Percentiles rank a stretch among this genome's conserved stretches.
Conservation (phyloP, 1,140 invertebrate species). For the Megathymus violae region DNA sequence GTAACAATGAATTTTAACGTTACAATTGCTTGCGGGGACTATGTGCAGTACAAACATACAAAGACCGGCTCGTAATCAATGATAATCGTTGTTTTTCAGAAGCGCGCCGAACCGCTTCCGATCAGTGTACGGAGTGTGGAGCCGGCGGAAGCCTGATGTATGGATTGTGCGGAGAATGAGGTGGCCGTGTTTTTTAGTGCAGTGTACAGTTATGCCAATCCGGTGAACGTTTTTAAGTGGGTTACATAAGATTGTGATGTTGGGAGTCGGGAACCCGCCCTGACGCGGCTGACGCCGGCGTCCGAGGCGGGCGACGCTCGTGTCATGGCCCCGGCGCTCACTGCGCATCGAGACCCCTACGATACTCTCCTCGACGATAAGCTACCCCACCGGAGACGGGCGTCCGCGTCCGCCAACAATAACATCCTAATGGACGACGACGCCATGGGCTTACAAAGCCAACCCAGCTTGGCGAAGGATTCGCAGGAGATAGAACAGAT, state of each 20-base stretch:
- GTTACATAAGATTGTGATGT: constrained; percentile 75
- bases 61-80: constrained; percentile 65
- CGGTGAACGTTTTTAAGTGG: constrained; percentile 54
- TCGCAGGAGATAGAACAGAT: constrained; percentile 85
- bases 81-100: constrained; percentile 73
- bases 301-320: constrained; percentile 72
- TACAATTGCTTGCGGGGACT: constrained; percentile 35
- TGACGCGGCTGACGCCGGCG: constrained; percentile 71
- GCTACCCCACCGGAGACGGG: constrained; percentile 61
- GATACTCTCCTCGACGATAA: constrained; percentile 57
- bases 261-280: constrained; percentile 64
- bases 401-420: constrained; percentile 77
- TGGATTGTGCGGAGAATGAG: constrained; percentile 53
- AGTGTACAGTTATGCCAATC: constrained; percentile 63
- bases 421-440: constrained; percentile 87
- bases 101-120: constrained; percentile 57
- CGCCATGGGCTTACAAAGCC: constrained; percentile 86
- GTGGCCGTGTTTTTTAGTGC: constrained; percentile 44
- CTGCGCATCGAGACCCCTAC: constrained; percentile 72
- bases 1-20: constrained; percentile 48
- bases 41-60: constrained; percentile 46
- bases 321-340: constrained; percentile 85
- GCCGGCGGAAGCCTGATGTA: constrained; percentile 63
- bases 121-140: constrained; percentile 46
- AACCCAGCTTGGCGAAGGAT: constrained; percentile 75